Conservation (phyloP, 2,888 invertebrate genomes). For the Thymelicus lineola region DNA sequence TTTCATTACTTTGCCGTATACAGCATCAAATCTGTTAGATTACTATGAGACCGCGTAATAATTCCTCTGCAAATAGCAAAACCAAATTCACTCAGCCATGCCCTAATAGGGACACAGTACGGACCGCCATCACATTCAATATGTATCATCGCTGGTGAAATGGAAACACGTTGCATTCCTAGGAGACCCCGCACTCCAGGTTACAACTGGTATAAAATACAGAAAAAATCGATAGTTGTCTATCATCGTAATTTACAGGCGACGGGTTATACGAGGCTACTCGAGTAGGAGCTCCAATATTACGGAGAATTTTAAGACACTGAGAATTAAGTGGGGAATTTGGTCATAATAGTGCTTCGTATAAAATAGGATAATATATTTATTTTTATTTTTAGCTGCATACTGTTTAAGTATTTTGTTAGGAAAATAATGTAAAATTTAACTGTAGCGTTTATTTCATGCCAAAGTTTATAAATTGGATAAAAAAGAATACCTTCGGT, state of each 20-base stretch:
- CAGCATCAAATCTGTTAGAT: too few relatives aligned
- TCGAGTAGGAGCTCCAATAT: conserved; percentile 2
- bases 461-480: too few relatives aligned
- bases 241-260: conserved; percentile 34
- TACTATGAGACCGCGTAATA: too few relatives aligned
- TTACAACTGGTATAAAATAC: conserved; percentile 29
- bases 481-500: too few relatives aligned
- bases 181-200: conserved; percentile 1
- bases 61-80: background rate
- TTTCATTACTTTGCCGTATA: too few relatives aligned
- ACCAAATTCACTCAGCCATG: conserved; percentile 2
- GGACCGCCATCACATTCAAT: background rate
- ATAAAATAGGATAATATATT: background rate
- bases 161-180: conserved; percentile 8
- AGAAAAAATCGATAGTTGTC: conserved; percentile 17
- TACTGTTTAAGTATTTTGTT: too few relatives aligned
- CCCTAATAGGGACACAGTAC: background rate
- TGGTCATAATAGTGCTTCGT: background rate
- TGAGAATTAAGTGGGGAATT: background rate
- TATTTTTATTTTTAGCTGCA: background rate
- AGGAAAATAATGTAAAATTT: too few relatives aligned
- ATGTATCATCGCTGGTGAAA: conserved; percentile 10
- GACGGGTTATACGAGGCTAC: conserved; percentile 15
- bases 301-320: background rate
- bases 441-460: too few relatives aligned